Base-by-base conservation (phyloP, 2,113 vertebrate genomes). In the Agapornis roseicollis region DNA sequence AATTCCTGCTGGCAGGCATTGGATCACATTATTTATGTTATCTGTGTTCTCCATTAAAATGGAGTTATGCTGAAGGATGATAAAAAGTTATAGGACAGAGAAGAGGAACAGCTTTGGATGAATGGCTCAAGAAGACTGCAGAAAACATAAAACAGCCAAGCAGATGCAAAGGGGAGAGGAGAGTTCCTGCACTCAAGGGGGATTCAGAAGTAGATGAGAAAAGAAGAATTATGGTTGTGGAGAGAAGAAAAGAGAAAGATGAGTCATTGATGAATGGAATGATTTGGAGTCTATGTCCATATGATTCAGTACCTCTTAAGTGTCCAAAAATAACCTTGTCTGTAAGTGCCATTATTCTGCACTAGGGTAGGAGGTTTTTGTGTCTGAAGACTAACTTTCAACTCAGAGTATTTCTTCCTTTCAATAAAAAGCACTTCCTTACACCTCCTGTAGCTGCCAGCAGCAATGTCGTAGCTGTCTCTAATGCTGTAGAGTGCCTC, bases 271-370 rank as follows among this genome's bases (percentile, higher is more conserved):
- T 95, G 93, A 94, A 93, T 24, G 37, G 70, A 91, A 87, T 85
- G 68, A 94, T 90, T 97, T 88, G 74, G 74, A 91, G 79, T 92
- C 90, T 71, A 46, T 90, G 92, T 94, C 78, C 87, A 65, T 96
- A 93, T 78, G 84, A 96, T 95, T 96, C 89, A 83, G 69, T 83
- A 41, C 47, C 77, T 92, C 86, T 94, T 89, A 92, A 86, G 69
- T 79, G 76, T 81, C 91, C 4, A 41, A 94, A 96, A 97, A 96
- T 93, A 94, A 76, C 86, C 69, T 81, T 87, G 69, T 84, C 80
- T 89, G 25, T 93, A 89, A 93, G 92, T 88, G 60, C 83, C 35
- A 74, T 97, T 95, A 90, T 93, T 84, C 86, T 81, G 86, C 73
- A 64, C 88, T 81, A 87, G 80, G 77, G 77, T 81, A 87, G 91